phyloP scores from a whole-genome alignment of 2,113 vertebrate genomes.

The Corynorhinus townsendii region DNA sequence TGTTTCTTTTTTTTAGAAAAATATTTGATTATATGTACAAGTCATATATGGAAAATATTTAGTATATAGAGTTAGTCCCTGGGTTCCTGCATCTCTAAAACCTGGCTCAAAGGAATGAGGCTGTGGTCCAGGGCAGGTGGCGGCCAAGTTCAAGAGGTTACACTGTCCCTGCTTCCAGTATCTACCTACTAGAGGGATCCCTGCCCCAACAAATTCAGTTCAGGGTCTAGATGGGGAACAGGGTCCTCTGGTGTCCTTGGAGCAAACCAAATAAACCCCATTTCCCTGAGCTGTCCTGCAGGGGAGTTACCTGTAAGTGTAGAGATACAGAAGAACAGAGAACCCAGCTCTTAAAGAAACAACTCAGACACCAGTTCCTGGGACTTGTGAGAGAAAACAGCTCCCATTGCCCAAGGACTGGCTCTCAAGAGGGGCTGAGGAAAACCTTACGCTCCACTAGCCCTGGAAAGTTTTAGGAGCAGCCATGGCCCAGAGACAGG shows the following conservation, averaged over 20 bases:
- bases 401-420: not conserved
- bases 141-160: not conserved
- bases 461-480: not conserved
- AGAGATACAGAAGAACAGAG: no score
- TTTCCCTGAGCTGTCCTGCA: no score
- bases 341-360: rapidly evolving
- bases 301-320: no score
- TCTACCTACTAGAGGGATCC: not conserved
- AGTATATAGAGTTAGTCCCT: not conserved
- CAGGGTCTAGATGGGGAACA: not conserved
- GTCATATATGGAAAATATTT: not conserved
- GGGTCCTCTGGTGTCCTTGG: no score
- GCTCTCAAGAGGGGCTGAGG: not conserved
- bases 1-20: not conserved
- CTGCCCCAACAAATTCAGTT: not conserved
- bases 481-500: not conserved
- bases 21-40: not conserved
- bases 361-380: not conserved
- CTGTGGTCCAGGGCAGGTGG: not conserved
- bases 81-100: not conserved
- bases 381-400: not conserved
- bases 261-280: no score
- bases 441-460: not conserved
- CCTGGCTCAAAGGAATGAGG: not conserved
- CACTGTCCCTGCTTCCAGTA: not conserved